Evolutionary conservation across 2,113 vertebrate genomes (phyloP).

Genomic region (Morphnarchus princeps): DNA sequence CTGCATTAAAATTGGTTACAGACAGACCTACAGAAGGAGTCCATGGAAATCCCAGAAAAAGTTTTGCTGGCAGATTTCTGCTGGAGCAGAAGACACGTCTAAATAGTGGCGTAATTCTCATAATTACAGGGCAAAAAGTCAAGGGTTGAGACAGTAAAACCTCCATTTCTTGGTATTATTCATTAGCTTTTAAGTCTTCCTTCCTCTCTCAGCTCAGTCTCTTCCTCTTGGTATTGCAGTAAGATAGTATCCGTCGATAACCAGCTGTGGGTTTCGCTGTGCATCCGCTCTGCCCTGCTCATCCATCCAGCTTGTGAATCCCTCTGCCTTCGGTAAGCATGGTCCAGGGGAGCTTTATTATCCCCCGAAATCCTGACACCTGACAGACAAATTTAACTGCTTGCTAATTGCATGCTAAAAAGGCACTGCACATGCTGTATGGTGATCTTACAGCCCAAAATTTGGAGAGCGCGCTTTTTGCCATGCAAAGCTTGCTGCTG

Average conservation of each 20-base stretch:
- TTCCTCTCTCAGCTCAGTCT: not conserved
- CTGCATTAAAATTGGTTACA: not conserved
- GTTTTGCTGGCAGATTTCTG: not conserved
- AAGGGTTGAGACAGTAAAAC: not conserved
- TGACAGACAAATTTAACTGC: not conserved
- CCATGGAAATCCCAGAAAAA: not conserved
- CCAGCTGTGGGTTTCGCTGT: not conserved
- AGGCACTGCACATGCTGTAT: rapidly evolving
- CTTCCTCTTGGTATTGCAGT: not conserved
- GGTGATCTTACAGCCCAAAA: not conserved
- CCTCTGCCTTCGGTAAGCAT: not conserved
- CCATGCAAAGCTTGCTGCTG: not conserved
- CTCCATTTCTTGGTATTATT: not conserved
- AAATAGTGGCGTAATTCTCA: not conserved
- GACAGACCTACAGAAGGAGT: not conserved
- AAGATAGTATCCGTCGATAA: not conserved
- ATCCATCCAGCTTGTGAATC: rapidly evolving
- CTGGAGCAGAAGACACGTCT: not conserved
- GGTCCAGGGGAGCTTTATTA: not conserved
- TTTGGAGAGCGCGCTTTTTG: not conserved
- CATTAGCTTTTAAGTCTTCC: not conserved
- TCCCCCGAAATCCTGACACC: not conserved
- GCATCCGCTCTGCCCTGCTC: not conserved
- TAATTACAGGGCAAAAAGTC: not conserved
- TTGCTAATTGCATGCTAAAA: not conserved